Evolutionary conservation across 2,797 vertebrate genomes (phyloP).

Genomic region (Simalia tracyae): DNA sequence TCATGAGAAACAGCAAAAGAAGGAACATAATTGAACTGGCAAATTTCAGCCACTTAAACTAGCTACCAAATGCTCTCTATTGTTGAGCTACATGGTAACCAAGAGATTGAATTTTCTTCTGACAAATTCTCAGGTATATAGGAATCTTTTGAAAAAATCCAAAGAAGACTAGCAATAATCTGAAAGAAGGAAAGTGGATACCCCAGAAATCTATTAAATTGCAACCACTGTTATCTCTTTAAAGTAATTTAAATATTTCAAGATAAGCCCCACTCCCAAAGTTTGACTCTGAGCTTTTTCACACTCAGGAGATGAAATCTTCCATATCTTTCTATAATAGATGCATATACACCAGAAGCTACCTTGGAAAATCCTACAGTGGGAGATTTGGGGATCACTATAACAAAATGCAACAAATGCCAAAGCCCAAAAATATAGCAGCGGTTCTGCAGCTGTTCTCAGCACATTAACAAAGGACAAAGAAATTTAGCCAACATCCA

Average conservation of each 20-base stretch:
- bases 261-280: neutral
- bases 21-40: neutral
- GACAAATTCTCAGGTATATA: neutral
- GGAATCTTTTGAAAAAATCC: neutral
- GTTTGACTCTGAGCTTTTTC: neutral
- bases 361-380: neutral
- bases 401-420: neutral
- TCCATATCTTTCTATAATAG: neutral
- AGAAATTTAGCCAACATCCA: neutral
- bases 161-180: neutral
- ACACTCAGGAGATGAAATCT: neutral
- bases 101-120: neutral
- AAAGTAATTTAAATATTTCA: neutral
- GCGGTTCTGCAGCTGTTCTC: slow-evolving; percentile 3
- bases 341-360: neutral
- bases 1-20: slow-evolving; percentile 16
- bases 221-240: neutral
- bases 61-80: neutral
- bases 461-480: neutral
- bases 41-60: neutral
- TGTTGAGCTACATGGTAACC: neutral
- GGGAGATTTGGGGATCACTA: neutral
- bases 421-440: neutral
- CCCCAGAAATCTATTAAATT: neutral
- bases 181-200: neutral